phyloP scores from a whole-genome alignment of 2,113 vertebrate species.

The Fregata magnificens region DNA sequence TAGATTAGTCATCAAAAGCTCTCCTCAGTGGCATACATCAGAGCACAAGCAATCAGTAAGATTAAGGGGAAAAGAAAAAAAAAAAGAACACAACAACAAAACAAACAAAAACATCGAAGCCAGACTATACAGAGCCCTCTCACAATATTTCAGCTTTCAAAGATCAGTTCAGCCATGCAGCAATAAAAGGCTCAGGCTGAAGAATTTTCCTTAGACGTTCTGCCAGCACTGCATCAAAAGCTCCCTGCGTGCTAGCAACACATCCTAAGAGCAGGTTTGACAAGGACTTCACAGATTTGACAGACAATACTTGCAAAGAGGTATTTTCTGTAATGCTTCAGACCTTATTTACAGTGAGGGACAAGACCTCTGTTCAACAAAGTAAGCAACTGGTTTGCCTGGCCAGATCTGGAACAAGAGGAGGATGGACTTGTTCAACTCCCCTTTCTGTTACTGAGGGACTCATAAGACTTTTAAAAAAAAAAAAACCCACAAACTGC shows the following conservation, averaged over 20 bases:
- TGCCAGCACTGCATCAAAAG: slow-evolving; percentile 29
- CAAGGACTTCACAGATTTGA: neutral
- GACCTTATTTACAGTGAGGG: neutral
- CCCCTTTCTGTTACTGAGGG: slow-evolving; percentile 71
- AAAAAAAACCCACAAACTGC: neutral
- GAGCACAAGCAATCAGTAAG: neutral
- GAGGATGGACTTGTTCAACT: slow-evolving; percentile 52
- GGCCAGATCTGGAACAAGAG: slow-evolving; percentile 33
- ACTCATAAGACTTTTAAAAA: neutral
- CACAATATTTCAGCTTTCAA: neutral
- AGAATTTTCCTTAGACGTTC: slow-evolving; percentile 36
- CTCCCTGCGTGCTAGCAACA: neutral
- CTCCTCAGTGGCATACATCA: neutral
- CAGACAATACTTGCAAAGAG: neutral
- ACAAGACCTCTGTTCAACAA: slow-evolving; percentile 30
- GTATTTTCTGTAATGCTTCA: neutral
- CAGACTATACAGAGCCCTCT: neutral
- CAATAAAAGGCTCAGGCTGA: slow-evolving; percentile 41
- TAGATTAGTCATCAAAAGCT: neutral
- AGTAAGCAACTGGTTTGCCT: slow-evolving; percentile 65
- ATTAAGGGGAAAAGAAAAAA: neutral
- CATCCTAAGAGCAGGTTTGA: neutral
- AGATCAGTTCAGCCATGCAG: slow-evolving; percentile 25
- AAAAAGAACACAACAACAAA: neutral
- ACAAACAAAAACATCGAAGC: neutral